Evolutionary conservation across 2,113 vertebrate species (phyloP), one percentile per base, ranked within the genome.

Genomic region (Sapayoa aenigma): DNA sequence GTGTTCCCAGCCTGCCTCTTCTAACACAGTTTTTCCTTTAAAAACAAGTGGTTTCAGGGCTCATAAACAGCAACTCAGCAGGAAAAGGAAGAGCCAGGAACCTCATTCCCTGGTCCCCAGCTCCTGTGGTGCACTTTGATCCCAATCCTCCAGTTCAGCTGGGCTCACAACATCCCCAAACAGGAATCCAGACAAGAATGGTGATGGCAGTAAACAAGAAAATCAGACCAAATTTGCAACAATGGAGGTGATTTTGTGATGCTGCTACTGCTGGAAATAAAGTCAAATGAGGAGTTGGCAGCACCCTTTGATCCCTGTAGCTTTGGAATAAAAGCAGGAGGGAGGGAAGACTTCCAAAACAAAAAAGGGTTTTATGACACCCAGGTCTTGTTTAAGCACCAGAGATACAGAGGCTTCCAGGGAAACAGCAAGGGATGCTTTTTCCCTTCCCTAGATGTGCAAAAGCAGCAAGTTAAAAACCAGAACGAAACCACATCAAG

Each of bases 401-500:
- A 23, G 56, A 94, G n/a, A 74, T 1, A 35, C 17, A 66, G 25
- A 77, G n/a, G 46, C 60, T 87, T 42, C 55, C 76, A 68, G 47
- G 78, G 73, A 56, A 92, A 55, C 7, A 42, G 42, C 35, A 20
- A 67, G 11, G 53, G 39, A 7, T 65, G 39, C 1, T 25, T 84
- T 50, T 9, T 6, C 22, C 33, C 31, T 39, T 31, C 31, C 24
- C 20, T n/a, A 12, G n/a, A 15, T 49, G 18, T 8, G 12, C 30
- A 49, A 59, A 37, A 5, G 2, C 37, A 81, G 50, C 0, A 0
- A 75, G 59, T 7, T 30, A 33, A 72, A 90, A 86, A 9, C 6
- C 25, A 94, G 31, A 49, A 41, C 53, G 63, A 41, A 72, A 63
- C 1, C 47, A 24, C 1, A 1, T 3, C 21, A 24, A 31, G 46